Percentiles rank a stretch among this genome's conserved stretches.
phyloP scores from a whole-genome alignment of 2,797 vertebrate genomes.

The Nyctalus aviator region DNA sequence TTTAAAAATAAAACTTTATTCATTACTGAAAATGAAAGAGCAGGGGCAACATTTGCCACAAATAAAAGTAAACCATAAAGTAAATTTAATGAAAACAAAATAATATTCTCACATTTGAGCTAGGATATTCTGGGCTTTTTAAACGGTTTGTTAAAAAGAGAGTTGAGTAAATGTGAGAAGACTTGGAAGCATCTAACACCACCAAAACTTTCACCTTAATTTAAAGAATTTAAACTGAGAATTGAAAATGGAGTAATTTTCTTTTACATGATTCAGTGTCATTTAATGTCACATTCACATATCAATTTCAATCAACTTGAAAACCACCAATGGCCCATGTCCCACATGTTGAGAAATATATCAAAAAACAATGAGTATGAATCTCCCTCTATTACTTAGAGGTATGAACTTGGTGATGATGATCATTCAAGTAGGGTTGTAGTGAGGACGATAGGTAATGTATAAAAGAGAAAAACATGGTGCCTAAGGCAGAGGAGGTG shows the following conservation, averaged over 20 bases:
- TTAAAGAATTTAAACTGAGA: conserved; percentile 31
- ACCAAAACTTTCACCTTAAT: neutral
- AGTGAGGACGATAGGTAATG: neutral
- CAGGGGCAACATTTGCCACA: too few species aligned
- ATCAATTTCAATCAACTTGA: neutral
- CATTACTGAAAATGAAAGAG: too few species aligned
- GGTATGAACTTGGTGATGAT: neutral
- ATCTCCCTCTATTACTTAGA: neutral
- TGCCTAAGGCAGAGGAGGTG: neutral
- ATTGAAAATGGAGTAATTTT: conserved; percentile 38
- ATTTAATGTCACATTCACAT: neutral
- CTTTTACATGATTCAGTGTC: neutral
- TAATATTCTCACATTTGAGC: too few species aligned
- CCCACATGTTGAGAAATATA: conserved; percentile 21
- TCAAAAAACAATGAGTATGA: neutral
- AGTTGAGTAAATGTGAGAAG: too few species aligned
- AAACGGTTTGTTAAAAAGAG: too few species aligned
- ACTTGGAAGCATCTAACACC: too few species aligned
- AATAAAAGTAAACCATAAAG: too few species aligned
- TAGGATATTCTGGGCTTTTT: too few species aligned
- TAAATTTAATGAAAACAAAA: too few species aligned
- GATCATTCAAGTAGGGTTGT: neutral
- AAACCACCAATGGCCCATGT: neutral
- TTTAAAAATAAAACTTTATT: too few species aligned
- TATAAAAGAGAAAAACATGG: neutral